Conservation (phyloP, 1,140 invertebrate species). For the Magallana angulata region DNA sequence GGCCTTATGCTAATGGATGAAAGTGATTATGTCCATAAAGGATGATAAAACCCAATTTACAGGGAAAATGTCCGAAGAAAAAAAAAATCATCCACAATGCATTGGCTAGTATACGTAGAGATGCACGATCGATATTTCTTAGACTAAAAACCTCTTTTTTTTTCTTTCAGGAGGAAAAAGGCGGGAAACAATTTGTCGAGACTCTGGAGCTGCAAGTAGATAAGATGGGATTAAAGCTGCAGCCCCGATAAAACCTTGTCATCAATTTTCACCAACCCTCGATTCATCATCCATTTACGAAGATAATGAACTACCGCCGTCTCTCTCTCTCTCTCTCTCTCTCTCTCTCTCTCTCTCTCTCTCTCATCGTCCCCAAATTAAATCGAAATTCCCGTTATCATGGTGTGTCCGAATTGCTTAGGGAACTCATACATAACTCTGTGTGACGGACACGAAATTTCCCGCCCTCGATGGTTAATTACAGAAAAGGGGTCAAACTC, state of each 20-base stretch:
- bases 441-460: not conserved
- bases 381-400: conserved; percentile 9
- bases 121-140: not conserved
- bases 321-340: not conserved
- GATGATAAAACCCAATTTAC: conserved; percentile 12
- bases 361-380: not conserved
- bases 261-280: not conserved
- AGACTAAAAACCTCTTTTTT: not conserved
- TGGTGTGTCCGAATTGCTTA: not conserved
- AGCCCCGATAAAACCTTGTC: not conserved
- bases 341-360: too few relatives aligned
- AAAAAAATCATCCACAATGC: not conserved
- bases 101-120: not conserved
- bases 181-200: conserved; percentile 35
- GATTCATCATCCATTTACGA: conserved; percentile 25
- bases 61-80: not conserved
- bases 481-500: conserved; percentile 3
- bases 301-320: not conserved
- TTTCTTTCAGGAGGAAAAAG: not conserved
- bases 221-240: conserved; percentile 29
- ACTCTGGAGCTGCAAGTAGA: not conserved
- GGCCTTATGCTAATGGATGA: not conserved
- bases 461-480: conserved; percentile 11
- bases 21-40: conserved; percentile 10
- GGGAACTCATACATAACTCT: not conserved